A percentile compares a stretch with the other conserved stretches of the same genome.
Conservation (phyloP, 2,797 vertebrate species). For the Pygocentrus nattereri region DNA sequence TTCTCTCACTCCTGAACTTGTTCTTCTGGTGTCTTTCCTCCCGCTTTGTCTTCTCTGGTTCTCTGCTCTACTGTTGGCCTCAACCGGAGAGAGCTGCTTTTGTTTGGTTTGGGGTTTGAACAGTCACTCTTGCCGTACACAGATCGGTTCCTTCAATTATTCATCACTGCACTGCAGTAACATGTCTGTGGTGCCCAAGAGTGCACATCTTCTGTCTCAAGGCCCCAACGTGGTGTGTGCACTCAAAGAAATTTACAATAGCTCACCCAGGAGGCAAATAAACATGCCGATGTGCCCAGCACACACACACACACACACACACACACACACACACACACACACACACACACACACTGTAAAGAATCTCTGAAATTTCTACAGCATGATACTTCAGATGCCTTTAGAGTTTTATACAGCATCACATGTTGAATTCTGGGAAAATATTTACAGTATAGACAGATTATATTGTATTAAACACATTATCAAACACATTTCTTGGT, state of each 20-base stretch:
- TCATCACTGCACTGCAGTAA: slow-evolving; percentile 37
- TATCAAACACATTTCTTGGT: no score
- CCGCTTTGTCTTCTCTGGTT: neutral
- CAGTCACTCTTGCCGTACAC: neutral
- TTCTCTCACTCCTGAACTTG: neutral
- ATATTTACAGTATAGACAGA: no score
- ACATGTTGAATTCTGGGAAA: no score
- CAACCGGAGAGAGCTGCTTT: neutral
- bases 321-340: neutral
- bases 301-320: neutral
- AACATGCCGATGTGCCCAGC: neutral
- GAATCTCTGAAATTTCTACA: no score
- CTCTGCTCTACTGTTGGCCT: neutral
- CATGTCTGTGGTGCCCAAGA: slow-evolving; percentile 20
- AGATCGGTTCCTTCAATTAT: slow-evolving; percentile 35
- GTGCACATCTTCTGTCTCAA: slow-evolving; percentile 23
- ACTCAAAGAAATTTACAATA: neutral
- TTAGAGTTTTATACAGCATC: no score
- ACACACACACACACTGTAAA: neutral
- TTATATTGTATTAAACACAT: no score
- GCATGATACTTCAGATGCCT: no score
- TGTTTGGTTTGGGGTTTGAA: neutral
- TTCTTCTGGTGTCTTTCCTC: neutral
- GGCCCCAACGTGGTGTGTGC: slow-evolving; percentile 13
- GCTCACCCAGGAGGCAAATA: neutral